These are phyloP conservation scores for Irena cyanogastra DNA, from an alignment of 2,113 vertebrate species.

Conservation along the genomic window DNA sequence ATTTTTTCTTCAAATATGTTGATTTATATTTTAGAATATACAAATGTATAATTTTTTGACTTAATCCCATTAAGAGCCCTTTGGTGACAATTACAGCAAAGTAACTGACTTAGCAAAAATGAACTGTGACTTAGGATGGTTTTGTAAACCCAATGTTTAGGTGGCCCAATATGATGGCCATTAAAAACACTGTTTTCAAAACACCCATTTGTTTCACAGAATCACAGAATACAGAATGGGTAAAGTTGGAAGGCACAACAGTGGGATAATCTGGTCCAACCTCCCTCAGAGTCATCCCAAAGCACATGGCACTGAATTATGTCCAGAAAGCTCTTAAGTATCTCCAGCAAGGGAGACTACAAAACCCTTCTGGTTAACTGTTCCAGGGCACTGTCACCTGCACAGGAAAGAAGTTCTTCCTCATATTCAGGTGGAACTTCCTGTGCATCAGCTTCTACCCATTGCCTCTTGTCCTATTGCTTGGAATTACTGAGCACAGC, in stretches of 20 bases:
- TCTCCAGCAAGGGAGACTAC: rapidly evolving
- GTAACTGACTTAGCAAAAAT: background rate
- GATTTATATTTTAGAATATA: background rate
- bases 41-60: background rate
- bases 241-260: background rate
- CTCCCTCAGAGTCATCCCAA: background rate
- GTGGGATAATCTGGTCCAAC: background rate
- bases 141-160: background rate
- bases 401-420: background rate
- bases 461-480: background rate
- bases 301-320: background rate
- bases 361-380: background rate
- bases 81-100: background rate
- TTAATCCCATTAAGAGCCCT: background rate
- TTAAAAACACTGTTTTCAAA: background rate
- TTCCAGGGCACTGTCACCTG: background rate
- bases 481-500: rapidly evolving
- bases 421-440: background rate
- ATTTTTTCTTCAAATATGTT: background rate
- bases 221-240: background rate
- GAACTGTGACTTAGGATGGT: background rate
- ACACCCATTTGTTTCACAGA: background rate
- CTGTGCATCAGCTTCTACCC: background rate
- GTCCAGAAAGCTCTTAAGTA: background rate
- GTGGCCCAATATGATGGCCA: background rate